Base-by-base conservation (phyloP, 2,113 vertebrate genomes). In the Azemiops feae region DNA sequence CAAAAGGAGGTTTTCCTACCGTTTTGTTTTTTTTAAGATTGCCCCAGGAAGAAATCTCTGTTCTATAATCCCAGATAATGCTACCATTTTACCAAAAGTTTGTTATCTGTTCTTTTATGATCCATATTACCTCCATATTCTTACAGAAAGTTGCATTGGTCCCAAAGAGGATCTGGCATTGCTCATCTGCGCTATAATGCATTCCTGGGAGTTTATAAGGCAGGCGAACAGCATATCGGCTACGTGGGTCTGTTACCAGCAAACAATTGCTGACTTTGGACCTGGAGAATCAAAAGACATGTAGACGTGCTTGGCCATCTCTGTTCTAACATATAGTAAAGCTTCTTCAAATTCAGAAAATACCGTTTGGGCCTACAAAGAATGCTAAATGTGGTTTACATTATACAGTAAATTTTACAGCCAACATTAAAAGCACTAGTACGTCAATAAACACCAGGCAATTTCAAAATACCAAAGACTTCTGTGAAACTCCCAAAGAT, bases 111-210 rank as follows among this genome's bases (percentile, higher is more conserved):
- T 91, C 52, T 12, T 34, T 91, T 74, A 45, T 39, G 27, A n/a
- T 39, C 3, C 16, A 9, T 91, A 97, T 97, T 97, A 99, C 99
- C 99, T 99, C 98, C 99, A 99, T 99, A 87, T 99, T 98, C 93
- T 97, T 98, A 97, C 99, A 99, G 98, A 99, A 99, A 0, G 99
- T 99, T 92, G 99, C 98, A 4, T 99, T 99, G 97, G 97, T 98
- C 94, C 99, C 99, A 69, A 99, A 99, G 16, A 99, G 98, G 93
- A 99, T 99, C 98, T 99, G 99, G 97, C 99, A 99, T 96, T 99
- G 99, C 64, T 99, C 98, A 0, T 98, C 98, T 1, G 98, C 98
- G 0, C 99, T 99, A 97, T 99, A 99, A 97, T 99, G 99, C 99
- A 99, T 99, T 50, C 99, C 99, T 0, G 99, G 99, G 91, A 99